A percentile compares a stretch with the other conserved stretches of the same genome.
These are phyloP conservation scores for Triplophysa bombifrons DNA, from an alignment of 2,797 vertebrate species.

Conservation along the genomic window DNA sequence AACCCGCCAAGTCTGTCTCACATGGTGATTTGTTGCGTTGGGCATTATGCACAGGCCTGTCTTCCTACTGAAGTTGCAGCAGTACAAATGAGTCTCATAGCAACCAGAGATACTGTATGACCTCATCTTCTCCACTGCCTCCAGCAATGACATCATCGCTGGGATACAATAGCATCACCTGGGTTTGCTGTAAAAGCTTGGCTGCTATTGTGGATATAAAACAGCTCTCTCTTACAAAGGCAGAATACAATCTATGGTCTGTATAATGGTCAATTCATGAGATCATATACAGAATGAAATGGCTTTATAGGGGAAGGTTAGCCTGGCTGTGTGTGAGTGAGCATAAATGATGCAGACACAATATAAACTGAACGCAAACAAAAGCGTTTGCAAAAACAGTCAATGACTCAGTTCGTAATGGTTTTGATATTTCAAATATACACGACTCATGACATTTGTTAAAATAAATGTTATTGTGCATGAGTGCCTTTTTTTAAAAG, in stretches of 20 bases:
- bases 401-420: background rate
- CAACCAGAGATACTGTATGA: constrained; percentile 62
- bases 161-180: constrained; percentile 29
- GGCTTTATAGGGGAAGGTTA: background rate
- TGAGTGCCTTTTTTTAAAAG: too few relatives aligned
- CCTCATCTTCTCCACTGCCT: constrained; percentile 55
- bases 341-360: background rate
- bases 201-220: background rate
- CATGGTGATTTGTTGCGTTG: constrained; percentile 41
- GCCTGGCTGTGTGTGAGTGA: background rate
- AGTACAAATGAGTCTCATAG: constrained; percentile 45
- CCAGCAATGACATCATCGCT: constrained; percentile 50
- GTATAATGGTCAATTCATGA: constrained; percentile 27
- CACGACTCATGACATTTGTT: background rate
- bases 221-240: background rate
- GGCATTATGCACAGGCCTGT: background rate
- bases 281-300: constrained; percentile 1
- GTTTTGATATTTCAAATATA: background rate
- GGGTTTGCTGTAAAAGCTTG: constrained; percentile 16
- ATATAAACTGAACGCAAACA: background rate
- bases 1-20: constrained; percentile 48
- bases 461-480: background rate
- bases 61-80: constrained; percentile 27
- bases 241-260: constrained; percentile 21
- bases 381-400: background rate